A percentile compares a stretch with the other conserved stretches of the same genome.
Evolutionary conservation across 2,888 invertebrate genomes (phyloP).

Genomic region (Carcina quercana): DNA sequence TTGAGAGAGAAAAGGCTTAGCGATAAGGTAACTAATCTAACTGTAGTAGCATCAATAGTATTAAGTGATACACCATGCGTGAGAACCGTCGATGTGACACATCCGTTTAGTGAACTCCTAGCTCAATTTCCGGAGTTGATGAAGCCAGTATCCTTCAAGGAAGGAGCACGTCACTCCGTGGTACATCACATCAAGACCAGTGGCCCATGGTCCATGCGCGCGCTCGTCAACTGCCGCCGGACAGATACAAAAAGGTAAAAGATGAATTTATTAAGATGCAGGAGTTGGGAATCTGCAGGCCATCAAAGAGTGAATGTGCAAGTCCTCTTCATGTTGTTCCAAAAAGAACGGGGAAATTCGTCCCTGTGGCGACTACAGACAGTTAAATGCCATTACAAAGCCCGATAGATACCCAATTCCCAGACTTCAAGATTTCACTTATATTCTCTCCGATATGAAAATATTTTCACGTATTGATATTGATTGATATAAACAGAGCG

Average conservation of each 20-base stretch:
- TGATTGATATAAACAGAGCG: slow-evolving; percentile 21
- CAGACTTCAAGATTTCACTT: slow-evolving; percentile 4
- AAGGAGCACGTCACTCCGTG: slow-evolving; percentile 10
- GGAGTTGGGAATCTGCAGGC: background rate
- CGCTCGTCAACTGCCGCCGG: background rate
- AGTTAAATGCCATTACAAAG: slow-evolving; percentile 12
- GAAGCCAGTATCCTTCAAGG: slow-evolving; percentile 16
- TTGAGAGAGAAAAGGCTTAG: slow-evolving; percentile 10
- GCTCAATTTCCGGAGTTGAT: slow-evolving; percentile 17
- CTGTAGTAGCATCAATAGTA: slow-evolving; percentile 8
- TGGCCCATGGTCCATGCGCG: background rate
- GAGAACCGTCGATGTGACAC: slow-evolving; percentile 1
- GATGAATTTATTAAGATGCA: background rate
- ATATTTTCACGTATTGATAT: background rate
- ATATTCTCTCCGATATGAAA: background rate
- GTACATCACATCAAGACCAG: slow-evolving; percentile 2
- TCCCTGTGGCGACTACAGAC: slow-evolving; percentile 13
- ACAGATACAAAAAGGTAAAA: slow-evolving; percentile 1
- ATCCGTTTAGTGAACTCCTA: slow-evolving; percentile 11
- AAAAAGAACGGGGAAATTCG: slow-evolving; percentile 9
- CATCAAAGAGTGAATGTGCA: slow-evolving; percentile 7
- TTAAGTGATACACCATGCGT: background rate
- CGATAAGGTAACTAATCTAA: slow-evolving; percentile 15
- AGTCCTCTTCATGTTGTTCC: slow-evolving; percentile 13
- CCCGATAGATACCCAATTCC: slow-evolving; percentile 7